phyloP scores from a whole-genome alignment of 2,797 vertebrate species.

The Acanthornis magna region DNA sequence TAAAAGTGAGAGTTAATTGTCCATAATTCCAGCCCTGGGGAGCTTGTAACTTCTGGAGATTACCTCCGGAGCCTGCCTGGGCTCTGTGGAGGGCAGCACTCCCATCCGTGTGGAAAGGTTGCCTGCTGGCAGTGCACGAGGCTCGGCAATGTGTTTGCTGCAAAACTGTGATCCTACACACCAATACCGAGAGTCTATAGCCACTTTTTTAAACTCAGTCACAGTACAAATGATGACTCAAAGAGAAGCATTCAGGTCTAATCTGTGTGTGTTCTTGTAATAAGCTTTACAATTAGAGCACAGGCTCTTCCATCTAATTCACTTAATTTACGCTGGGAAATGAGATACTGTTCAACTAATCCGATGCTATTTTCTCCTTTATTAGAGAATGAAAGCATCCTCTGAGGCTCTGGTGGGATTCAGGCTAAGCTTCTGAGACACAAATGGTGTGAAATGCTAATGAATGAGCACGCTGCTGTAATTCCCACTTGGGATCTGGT shows the following conservation, averaged over 20 bases:
- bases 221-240: not conserved
- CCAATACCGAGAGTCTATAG: not conserved
- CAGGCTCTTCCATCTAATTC: constrained; percentile 59
- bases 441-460: constrained; percentile 39
- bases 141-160: not conserved
- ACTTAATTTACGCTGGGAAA: constrained; percentile 66
- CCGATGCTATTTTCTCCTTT: constrained; percentile 38
- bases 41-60: not conserved
- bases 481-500: not conserved
- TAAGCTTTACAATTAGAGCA: constrained; percentile 63
- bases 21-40: not conserved
- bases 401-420: constrained; percentile 41
- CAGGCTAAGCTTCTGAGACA: constrained; percentile 37
- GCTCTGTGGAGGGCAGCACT: rapidly evolving
- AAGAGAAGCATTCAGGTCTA: constrained; percentile 41
- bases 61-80: not conserved
- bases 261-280: constrained; percentile 45
- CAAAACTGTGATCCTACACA: rapidly evolving
- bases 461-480: not conserved
- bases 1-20: not conserved
- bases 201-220: not conserved
- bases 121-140: not conserved
- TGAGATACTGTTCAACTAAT: constrained; percentile 66
- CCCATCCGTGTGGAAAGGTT: not conserved
- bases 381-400: constrained; percentile 51